Base-by-base conservation (phyloP, 2,888 invertebrate genomes). In the Lepidochrysops patricia region DNA sequence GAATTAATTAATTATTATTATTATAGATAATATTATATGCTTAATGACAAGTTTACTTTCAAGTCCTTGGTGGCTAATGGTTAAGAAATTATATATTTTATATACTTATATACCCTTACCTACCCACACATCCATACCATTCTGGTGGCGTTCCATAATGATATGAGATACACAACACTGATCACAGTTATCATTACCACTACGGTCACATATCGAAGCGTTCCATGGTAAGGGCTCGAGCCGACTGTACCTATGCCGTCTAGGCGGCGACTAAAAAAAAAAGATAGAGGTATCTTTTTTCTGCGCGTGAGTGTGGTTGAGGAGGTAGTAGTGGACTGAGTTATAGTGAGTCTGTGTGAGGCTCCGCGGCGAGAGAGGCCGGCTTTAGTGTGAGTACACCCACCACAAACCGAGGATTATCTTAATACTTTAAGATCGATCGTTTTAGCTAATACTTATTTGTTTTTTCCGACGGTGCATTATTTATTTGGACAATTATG, bases 71-170 rank as follows among this genome's bases (percentile, higher is more conserved):
- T 35, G 3, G 35, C 7, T n/a, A 4, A 5, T 13, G 2, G n/a
- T 4, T n/a, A 37, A 15, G 1, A 26, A 26, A 23, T 29, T 15
- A 54, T 54, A 54, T 19, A 29, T 32, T 26, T 19, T 32, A 54
- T 54, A 37, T 67, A 69, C 66, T 63, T 68, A 70, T 69, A 72
- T 85, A 83, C 83, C 89, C 90, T 89, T 89, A 90, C 90, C 90
- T 89, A 90, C 90, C 89, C 89, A 90, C 86, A 90, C 90, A 90
- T 90, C 90, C 87, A 90, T 89, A 85, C 90, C 90, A 85, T 89
- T 89, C 75, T 89, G 89, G 86, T 89, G 89, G 66, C 89, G 81
- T 80, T 90, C 90, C 90, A 90, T 90, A 83, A 85, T 89, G 87
- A 86, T 89, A 87, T 86, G 80, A 74, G 69, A 66, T 19, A 15